Base-by-base conservation (phyloP, 2,888 invertebrate genomes). In the Ernsta delagoae region DNA sequence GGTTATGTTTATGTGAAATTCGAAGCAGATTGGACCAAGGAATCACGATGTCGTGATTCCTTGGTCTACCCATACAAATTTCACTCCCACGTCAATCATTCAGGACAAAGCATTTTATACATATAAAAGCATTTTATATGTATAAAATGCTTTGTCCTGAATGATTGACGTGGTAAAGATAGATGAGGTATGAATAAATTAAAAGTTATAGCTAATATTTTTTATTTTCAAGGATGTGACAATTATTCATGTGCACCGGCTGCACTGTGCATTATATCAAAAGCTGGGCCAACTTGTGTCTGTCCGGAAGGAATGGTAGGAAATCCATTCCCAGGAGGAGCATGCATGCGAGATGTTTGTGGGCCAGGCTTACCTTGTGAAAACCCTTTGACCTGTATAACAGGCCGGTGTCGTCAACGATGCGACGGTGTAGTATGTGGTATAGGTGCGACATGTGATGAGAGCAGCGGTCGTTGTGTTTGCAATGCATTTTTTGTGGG, bases 281-380 rank as follows among this genome's bases (percentile, higher is more conserved):
- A 96, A 75, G 94, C 95, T 24, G 98, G 98, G 11, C 97, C 98
- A 12, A 98, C 98, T 5, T 98, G 98, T 83, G 96, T 97, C 82
- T 98, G 98, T 80, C 95, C 96, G 2, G 97, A 97, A 83, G 98
- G 98, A 59, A 96, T 96, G 84, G 95, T 96, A 69, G 98, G 98
- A 24, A 98, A 98, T 89, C 98, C 98, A 6, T 98, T 98, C 93
- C 97, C 98, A 0, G 98, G 98, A 36, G 98, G 98, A 50, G 94
- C 94, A 66, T 98, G 98, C 81, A 94, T 94, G 66, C 96, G 96
- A 64, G 98, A 98, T 86, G 94, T 97, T 65, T 98, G 98, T 84
- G 97, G 97, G 0, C 94, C 96, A 3, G 94, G 95, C 0, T 93
- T 96, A 64, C 97, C 97, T 0, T 98, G 98, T 77, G 95, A 95